Conservation (phyloP, 1,140 invertebrate genomes). For the Charaxes varanes region DNA sequence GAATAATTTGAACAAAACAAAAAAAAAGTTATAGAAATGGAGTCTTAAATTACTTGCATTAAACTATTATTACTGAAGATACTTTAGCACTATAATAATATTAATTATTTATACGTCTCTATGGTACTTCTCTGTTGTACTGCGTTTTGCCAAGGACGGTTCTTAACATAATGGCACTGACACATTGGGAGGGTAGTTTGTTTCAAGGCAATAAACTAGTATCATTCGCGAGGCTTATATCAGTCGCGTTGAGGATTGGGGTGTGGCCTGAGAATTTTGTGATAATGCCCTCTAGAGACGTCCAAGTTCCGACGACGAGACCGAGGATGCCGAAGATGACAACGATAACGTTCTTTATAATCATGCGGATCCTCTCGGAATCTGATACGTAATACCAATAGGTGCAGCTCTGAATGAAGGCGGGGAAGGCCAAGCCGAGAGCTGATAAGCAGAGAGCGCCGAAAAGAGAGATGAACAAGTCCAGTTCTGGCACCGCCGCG, state of each 20-base stretch:
- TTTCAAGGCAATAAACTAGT: constrained; percentile 25
- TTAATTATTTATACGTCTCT: constrained; percentile 1
- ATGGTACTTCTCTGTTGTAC: constrained; percentile 18
- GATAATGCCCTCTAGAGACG: constrained; percentile 79
- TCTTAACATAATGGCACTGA: constrained; percentile 31
- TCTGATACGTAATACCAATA: constrained; percentile 74
- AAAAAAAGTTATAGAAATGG: too few species aligned
- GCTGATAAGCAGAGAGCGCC: constrained; percentile 90
- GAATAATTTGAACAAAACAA: too few species aligned
- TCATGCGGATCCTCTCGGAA: constrained; percentile 67
- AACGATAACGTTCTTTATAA: constrained; percentile 81
- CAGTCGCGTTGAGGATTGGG: constrained; percentile 20
- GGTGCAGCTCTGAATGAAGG: constrained; percentile 83
- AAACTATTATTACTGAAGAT: too few species aligned
- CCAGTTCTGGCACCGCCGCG: constrained; percentile 85
- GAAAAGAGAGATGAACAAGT: constrained; percentile 92
- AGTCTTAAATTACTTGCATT: too few species aligned
- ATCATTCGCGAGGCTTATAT: constrained; percentile 16
- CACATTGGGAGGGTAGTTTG: constrained; percentile 5
- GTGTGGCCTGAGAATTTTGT: constrained; percentile 61
- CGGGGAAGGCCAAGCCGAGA: constrained; percentile 91
- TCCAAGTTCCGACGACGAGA: constrained; percentile 82
- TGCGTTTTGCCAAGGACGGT: constrained; percentile 35
- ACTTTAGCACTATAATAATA: too few species aligned
- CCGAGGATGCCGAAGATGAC: constrained; percentile 81